A percentile compares a stretch with the other conserved stretches of the same genome.
Evolutionary conservation across 2,888 invertebrate species (phyloP).

Genomic region (Lasius fuliginosus): DNA sequence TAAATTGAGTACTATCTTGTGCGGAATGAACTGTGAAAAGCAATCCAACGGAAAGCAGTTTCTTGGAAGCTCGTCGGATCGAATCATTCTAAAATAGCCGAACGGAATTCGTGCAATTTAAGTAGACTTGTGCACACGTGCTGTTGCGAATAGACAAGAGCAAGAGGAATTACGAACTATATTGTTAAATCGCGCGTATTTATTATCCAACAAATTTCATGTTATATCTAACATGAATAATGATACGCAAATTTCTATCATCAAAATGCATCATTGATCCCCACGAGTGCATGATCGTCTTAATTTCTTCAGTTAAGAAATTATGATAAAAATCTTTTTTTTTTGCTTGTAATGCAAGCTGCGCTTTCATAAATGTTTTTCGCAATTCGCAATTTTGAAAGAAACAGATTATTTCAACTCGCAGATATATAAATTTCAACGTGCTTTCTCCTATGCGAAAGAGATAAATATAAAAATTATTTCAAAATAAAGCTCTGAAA

Average conservation of each 20-base stretch:
- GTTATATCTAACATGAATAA: constrained; percentile 5
- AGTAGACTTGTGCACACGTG: constrained; percentile 24
- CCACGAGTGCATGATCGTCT: background rate
- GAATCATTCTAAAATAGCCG: constrained; percentile 39
- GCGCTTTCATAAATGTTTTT: background rate
- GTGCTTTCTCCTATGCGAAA: background rate
- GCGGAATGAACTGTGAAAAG: constrained; percentile 31
- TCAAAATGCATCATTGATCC: background rate
- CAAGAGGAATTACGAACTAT: background rate
- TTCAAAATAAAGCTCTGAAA: background rate
- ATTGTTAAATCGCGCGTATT: constrained; percentile 30
- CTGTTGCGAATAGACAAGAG: constrained; percentile 15
- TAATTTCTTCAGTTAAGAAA: background rate
- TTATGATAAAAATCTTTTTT: background rate
- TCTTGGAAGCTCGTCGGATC: constrained; percentile 31
- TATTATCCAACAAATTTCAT: constrained; percentile 22
- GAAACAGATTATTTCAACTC: background rate
- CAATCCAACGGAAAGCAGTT: constrained; percentile 32
- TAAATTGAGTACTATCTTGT: constrained; percentile 20
- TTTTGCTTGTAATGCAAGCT: background rate
- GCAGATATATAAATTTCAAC: background rate
- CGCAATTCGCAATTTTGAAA: background rate
- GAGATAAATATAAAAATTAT: background rate
- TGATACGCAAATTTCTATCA: background rate
- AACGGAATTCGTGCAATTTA: constrained; percentile 27